A percentile compares a stretch with the other conserved stretches of the same genome.
These are phyloP conservation scores for Elegia similella DNA, from an alignment of 2,888 invertebrate genomes.

Conservation along the genomic window DNA sequence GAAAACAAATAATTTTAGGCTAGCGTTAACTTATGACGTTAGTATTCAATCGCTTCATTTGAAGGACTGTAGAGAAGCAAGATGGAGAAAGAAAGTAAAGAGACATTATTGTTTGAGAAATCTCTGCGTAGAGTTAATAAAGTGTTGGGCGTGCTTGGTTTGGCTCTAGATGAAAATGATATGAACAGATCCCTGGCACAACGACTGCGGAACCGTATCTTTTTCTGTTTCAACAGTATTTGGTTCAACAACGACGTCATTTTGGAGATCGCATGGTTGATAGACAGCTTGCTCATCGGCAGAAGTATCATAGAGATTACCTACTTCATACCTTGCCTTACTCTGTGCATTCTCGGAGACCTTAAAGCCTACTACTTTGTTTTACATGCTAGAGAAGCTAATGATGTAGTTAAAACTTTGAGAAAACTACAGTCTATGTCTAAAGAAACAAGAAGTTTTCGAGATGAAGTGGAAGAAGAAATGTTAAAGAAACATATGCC, in stretches of 20 bases:
- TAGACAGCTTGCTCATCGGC: slow-evolving; percentile 25
- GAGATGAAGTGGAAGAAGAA: slow-evolving; percentile 20
- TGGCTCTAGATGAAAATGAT: slow-evolving; percentile 34
- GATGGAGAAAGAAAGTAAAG: slow-evolving; percentile 26
- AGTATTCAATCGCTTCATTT: background rate
- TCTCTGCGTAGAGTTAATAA: slow-evolving; percentile 32
- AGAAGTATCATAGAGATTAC: slow-evolving; percentile 38
- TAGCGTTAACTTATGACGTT: background rate
- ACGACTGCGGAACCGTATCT: slow-evolving; percentile 32
- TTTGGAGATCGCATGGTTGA: slow-evolving; percentile 35
- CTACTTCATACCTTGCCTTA: slow-evolving; percentile 40
- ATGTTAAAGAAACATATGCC: slow-evolving; percentile 26
- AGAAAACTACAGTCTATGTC: slow-evolving; percentile 26
- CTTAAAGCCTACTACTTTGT: slow-evolving; percentile 41
- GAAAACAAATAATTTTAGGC: background rate
- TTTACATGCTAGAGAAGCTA: slow-evolving; percentile 32
- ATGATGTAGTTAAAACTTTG: slow-evolving; percentile 34
- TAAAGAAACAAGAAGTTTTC: slow-evolving; percentile 4
- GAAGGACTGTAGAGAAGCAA: background rate
- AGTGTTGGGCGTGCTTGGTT: slow-evolving; percentile 32
- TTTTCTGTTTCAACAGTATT: slow-evolving; percentile 32
- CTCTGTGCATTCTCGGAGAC: slow-evolving; percentile 37
- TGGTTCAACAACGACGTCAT: slow-evolving; percentile 27
- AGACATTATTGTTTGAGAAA: slow-evolving; percentile 33
- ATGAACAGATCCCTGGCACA: slow-evolving; percentile 26